A percentile compares a stretch with the other conserved stretches of the same genome.
phyloP scores from a whole-genome alignment of 2,797 vertebrate species.

The Ambastaia sidthimunki region DNA sequence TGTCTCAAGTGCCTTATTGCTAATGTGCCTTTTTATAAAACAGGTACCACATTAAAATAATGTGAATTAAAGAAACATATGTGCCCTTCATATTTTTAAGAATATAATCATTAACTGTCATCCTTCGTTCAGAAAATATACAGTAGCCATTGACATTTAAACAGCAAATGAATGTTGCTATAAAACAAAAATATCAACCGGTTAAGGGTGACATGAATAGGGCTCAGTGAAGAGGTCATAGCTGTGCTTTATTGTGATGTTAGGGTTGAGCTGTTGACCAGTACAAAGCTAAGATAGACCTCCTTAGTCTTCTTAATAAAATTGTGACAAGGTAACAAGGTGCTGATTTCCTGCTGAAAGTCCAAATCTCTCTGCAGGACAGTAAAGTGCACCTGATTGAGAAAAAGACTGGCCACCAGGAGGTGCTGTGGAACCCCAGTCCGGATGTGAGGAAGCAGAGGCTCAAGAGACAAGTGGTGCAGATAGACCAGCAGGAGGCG shows the following conservation, averaged over 20 bases:
- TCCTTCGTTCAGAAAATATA: too few species aligned
- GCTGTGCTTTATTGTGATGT: not conserved
- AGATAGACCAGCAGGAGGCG: conserved; percentile 86
- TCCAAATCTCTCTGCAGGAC: conserved; percentile 77
- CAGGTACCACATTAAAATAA: too few species aligned
- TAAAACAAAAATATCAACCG: too few species aligned
- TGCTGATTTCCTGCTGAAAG: not conserved
- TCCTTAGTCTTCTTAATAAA: not conserved
- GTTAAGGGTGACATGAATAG: too few species aligned
- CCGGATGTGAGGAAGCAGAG: conserved; percentile 83
- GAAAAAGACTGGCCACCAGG: conserved; percentile 74
- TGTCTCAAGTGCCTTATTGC: too few species aligned
- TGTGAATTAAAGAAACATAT: too few species aligned
- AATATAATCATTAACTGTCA: too few species aligned
- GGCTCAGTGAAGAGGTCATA: too few species aligned
- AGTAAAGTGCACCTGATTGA: conserved; percentile 90
- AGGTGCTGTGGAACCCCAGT: conserved; percentile 88
- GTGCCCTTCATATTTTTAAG: too few species aligned
- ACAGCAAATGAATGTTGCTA: too few species aligned
- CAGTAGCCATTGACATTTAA: too few species aligned
- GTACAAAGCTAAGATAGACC: not conserved
- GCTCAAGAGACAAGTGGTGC: conserved; percentile 88
- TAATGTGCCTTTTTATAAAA: too few species aligned
- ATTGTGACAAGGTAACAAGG: not conserved
- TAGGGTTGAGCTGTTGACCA: not conserved